Conservation (phyloP, 2,888 invertebrate species). For the Drosophila vallismaia region DNA sequence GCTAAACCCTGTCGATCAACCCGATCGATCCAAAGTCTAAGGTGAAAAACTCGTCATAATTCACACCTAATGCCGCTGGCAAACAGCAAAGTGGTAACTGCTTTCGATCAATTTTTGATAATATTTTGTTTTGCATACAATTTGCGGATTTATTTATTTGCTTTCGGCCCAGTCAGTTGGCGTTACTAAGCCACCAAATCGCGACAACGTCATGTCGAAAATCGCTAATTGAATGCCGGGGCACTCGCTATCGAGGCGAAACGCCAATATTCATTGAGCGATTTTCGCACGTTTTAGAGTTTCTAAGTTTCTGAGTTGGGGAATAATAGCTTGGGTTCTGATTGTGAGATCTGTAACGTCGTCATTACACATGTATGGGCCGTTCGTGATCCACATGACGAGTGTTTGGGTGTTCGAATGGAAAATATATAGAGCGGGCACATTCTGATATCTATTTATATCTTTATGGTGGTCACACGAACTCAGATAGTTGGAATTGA, state of each 20-base stretch:
- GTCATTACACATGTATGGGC: conserved; percentile 32
- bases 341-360: conserved; percentile 18
- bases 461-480: conserved; percentile 35
- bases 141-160: conserved; percentile 51
- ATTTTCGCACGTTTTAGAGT: conserved; percentile 61
- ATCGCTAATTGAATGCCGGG: conserved; percentile 61
- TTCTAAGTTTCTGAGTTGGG: conserved; percentile 12
- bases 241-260: conserved; percentile 32
- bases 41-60: conserved; percentile 64
- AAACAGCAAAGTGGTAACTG: conserved; percentile 52
- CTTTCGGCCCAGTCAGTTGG: conserved; percentile 15
- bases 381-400: conserved; percentile 41
- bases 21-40: conserved; percentile 9
- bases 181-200: conserved; percentile 50
- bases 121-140: conserved; percentile 71
- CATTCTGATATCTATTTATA: conserved; percentile 37
- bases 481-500: conserved; percentile 24
- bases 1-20: conserved; percentile 26
- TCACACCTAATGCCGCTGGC: conserved; percentile 58
- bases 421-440: conserved; percentile 12
- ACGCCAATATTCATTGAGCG: conserved; percentile 51
- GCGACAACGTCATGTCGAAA: conserved; percentile 54
- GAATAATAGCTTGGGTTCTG: background rate
- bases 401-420: conserved; percentile 29
- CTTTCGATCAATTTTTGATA: conserved; percentile 61